Evolutionary conservation across 1,140 invertebrate species (phyloP).

Genomic region (Rhopalosiphum maidis): DNA sequence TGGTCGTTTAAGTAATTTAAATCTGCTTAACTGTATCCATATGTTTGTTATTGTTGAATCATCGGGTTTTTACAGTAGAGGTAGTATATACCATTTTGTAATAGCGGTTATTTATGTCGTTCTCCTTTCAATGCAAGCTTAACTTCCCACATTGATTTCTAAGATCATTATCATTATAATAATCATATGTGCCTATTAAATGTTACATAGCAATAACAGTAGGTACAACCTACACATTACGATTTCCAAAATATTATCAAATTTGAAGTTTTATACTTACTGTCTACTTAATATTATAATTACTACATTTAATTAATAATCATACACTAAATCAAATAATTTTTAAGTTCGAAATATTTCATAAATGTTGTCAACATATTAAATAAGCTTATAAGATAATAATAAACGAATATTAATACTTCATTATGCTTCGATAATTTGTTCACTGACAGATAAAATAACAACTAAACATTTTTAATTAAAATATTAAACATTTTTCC

Average conservation of each 20-base stretch:
- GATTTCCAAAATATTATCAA: background rate
- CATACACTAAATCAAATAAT: background rate
- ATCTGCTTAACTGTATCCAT: background rate
- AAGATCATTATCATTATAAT: slow-evolving; percentile 27
- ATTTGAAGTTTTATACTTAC: background rate
- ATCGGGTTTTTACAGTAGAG: background rate
- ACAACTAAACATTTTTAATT: background rate
- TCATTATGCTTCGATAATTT: background rate
- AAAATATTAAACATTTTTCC: background rate
- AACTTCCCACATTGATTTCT: slow-evolving; percentile 38
- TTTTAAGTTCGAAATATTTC: background rate
- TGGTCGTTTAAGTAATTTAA: background rate
- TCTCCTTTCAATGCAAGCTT: slow-evolving; percentile 20
- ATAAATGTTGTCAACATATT: background rate
- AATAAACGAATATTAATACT: background rate
- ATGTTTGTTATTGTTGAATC: slow-evolving; percentile 21
- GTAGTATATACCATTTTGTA: slow-evolving; percentile 7
- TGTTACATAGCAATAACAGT: background rate
- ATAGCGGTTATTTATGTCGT: background rate
- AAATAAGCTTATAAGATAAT: background rate
- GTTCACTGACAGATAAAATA: background rate
- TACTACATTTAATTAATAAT: background rate
- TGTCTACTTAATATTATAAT: background rate
- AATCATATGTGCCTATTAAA: background rate
- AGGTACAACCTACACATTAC: background rate